Evolutionary conservation across 2,888 invertebrate genomes (phyloP).

Genomic region (Carterocephalus palaemon): DNA sequence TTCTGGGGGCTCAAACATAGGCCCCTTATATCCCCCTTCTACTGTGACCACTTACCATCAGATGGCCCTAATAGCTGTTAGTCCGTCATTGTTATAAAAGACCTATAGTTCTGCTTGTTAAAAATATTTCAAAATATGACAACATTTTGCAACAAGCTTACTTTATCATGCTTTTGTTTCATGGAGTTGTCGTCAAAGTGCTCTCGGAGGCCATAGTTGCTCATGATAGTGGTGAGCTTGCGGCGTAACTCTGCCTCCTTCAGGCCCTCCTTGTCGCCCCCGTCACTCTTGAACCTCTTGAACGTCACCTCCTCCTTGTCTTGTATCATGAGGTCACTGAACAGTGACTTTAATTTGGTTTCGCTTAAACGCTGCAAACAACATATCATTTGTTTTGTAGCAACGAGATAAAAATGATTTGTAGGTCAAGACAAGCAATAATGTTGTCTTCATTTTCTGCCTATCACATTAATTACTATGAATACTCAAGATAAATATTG

Average conservation of each 20-base stretch:
- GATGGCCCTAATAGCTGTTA: too few relatives aligned
- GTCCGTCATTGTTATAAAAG: too few relatives aligned
- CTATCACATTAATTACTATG: too few relatives aligned
- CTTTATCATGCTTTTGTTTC: slow-evolving; percentile 73
- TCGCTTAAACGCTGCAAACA: slow-evolving; percentile 86
- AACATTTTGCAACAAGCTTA: slow-evolving; percentile 39
- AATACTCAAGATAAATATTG: too few relatives aligned
- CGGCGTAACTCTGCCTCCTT: slow-evolving; percentile 89
- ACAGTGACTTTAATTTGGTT: slow-evolving; percentile 89
- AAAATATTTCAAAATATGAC: neutral
- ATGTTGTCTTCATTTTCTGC: too few relatives aligned
- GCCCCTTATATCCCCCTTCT: too few relatives aligned
- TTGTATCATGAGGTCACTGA: slow-evolving; percentile 92
- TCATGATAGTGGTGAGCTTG: slow-evolving; percentile 90
- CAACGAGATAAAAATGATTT: neutral
- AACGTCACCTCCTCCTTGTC: slow-evolving; percentile 94
- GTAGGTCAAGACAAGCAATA: neutral
- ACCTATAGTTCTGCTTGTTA: too few relatives aligned
- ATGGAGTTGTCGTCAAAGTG: slow-evolving; percentile 84
- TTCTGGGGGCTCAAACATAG: too few relatives aligned
- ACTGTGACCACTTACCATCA: too few relatives aligned
- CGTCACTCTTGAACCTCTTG: slow-evolving; percentile 89
- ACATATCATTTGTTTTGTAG: too few relatives aligned
- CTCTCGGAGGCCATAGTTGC: slow-evolving; percentile 87
- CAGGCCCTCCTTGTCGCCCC: slow-evolving; percentile 91